Percentiles rank a stretch among this genome's conserved stretches.
These are phyloP conservation scores for Rhea pennata DNA, from an alignment of 2,113 vertebrate species.

Conservation along the genomic window DNA sequence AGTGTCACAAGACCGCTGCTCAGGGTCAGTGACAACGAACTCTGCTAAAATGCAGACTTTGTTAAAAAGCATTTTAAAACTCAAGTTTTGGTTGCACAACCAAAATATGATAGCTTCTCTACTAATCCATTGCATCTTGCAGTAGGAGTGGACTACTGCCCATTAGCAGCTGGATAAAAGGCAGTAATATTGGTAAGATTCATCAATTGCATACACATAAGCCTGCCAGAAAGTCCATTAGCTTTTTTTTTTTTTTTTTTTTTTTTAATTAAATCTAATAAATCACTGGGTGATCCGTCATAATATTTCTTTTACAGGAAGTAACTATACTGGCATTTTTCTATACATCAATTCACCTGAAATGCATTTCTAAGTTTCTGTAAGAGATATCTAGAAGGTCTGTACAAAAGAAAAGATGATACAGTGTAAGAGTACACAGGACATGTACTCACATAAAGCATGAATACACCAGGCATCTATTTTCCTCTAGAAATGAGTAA, in stretches of 20 bases:
- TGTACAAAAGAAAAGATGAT: conserved; percentile 19
- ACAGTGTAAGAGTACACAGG: conserved; percentile 12
- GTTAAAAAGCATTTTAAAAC: not conserved
- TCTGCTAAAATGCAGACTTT: not conserved
- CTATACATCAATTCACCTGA: conserved; percentile 45
- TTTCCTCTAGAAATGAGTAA: conserved; percentile 35
- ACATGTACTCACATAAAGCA: not conserved
- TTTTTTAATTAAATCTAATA: not conserved
- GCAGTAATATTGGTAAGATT: not conserved
- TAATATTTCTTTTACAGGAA: not conserved
- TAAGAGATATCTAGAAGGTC: conserved; percentile 47
- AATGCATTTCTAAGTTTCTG: conserved; percentile 28
- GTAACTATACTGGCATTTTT: not conserved
- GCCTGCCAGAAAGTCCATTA: not conserved
- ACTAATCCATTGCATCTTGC: not conserved
- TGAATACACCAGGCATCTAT: not conserved
- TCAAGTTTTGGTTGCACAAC: not conserved
- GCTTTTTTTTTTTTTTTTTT: not conserved
- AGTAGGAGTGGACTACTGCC: not conserved
- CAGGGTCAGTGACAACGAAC: not conserved
- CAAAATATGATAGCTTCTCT: not conserved
- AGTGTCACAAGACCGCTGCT: not conserved
- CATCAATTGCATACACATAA: rapidly evolving
- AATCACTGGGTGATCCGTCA: not conserved
- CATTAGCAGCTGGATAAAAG: not conserved